Conservation (phyloP, 2,888 invertebrate species). For the Watsonalla cultraria region DNA sequence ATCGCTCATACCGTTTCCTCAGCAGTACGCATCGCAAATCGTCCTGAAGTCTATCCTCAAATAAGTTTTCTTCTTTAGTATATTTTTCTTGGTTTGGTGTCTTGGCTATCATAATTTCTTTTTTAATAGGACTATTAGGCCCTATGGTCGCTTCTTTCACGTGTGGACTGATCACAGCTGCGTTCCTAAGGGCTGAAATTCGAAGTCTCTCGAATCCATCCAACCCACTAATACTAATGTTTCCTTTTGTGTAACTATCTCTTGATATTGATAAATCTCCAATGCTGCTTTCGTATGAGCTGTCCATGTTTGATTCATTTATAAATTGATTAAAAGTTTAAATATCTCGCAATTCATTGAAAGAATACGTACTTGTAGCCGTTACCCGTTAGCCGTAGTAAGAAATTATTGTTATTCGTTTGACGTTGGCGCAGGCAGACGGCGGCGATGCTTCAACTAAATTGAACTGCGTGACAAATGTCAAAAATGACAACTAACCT, state of each 20-base stretch:
- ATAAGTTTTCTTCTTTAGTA: constrained; percentile 39
- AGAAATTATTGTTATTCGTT: too few relatives aligned
- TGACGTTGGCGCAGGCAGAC: too few relatives aligned
- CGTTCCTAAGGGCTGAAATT: constrained; percentile 79
- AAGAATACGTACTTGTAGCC: background rate
- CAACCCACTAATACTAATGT: constrained; percentile 49
- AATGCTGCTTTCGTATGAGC: constrained; percentile 28
- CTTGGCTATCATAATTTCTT: constrained; percentile 8
- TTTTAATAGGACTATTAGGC: constrained; percentile 45
- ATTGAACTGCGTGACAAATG: too few relatives aligned
- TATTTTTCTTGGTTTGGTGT: constrained; percentile 17
- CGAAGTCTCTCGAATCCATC: constrained; percentile 72
- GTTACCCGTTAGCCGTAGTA: too few relatives aligned
- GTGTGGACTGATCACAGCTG: constrained; percentile 69
- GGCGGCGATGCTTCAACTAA: too few relatives aligned
- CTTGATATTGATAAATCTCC: constrained; percentile 30
- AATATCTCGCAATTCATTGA: background rate
- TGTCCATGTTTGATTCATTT: constrained; percentile 30
- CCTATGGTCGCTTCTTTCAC: constrained; percentile 77
- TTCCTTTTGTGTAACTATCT: constrained; percentile 34
- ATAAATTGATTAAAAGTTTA: background rate
- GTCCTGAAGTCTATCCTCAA: constrained; percentile 53
- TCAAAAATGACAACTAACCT: too few relatives aligned
- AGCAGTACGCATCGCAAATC: constrained; percentile 54
- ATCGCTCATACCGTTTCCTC: constrained; percentile 52